Evolutionary conservation across 2,797 vertebrate species (phyloP).

Genomic region (Halcyon leucocephala): DNA sequence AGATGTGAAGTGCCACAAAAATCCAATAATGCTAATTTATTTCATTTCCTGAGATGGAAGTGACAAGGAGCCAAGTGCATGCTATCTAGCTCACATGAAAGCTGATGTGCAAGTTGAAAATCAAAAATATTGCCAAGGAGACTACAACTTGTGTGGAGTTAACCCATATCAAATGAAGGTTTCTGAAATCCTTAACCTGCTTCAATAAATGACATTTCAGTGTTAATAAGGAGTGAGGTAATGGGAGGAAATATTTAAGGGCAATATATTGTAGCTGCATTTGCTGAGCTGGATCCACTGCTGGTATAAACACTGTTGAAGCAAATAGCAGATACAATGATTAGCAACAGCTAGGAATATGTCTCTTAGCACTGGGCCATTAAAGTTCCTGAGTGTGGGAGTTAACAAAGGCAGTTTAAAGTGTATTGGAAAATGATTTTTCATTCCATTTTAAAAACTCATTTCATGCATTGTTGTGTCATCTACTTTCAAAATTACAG

Average conservation of each 20-base stretch:
- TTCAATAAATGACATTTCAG: conserved; percentile 8
- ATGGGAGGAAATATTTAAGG: conserved; percentile 4
- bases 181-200: conserved; percentile 18
- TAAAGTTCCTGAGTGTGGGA: conserved; percentile 29
- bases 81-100: conserved; percentile 7
- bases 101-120: conserved; percentile 22
- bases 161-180: neutral
- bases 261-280: neutral
- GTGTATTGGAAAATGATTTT: conserved; percentile 67
- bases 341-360: conserved; percentile 18
- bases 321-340: neutral
- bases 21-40: conserved; percentile 59
- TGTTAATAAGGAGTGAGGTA: conserved; percentile 9
- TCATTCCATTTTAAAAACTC: conserved; percentile 73
- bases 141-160: neutral
- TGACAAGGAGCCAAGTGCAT: neutral
- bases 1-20: conserved; percentile 22
- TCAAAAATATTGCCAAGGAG: conserved; percentile 39
- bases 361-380: conserved; percentile 18
- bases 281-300: neutral
- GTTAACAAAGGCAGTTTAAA: conserved; percentile 64
- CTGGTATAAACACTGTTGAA: neutral
- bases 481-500: conserved; percentile 71
- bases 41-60: conserved; percentile 64
- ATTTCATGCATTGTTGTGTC: conserved; percentile 77